These are phyloP conservation scores for Lepidurus apus DNA, from an alignment of 1,140 invertebrate genomes.

Conservation along the genomic window DNA sequence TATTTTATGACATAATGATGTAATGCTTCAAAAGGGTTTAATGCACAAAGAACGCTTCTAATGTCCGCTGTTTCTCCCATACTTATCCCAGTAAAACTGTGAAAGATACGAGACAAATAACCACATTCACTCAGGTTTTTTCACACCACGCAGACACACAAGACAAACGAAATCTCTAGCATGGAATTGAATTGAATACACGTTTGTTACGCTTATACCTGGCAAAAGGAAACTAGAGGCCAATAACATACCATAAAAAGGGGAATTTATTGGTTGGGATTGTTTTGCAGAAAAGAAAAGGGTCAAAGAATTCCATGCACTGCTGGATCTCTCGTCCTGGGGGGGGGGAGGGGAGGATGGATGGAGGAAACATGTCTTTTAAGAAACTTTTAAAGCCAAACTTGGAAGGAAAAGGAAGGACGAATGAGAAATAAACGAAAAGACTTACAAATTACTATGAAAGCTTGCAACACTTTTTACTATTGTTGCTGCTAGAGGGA, in stretches of 20 bases:
- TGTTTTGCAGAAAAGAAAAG: neutral
- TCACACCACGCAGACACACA: neutral
- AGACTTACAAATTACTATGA: neutral
- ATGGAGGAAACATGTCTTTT: neutral
- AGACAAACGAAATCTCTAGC: neutral
- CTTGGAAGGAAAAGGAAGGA: neutral
- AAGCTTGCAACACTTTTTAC: slow-evolving; percentile 4
- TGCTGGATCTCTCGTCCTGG: neutral
- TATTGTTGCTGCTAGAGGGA: slow-evolving; percentile 12
- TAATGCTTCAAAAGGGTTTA: slow-evolving; percentile 15
- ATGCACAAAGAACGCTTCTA: slow-evolving; percentile 15
- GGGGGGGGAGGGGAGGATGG: neutral
- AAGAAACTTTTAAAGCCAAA: slow-evolving; percentile 11
- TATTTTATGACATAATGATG: slow-evolving; percentile 11
- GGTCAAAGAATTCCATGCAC: slow-evolving; percentile 15
- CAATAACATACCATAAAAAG: neutral
- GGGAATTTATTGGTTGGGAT: neutral
- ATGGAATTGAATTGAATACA: neutral
- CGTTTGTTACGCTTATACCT: slow-evolving; percentile 8
- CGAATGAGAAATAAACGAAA: neutral
- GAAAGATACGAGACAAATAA: neutral
- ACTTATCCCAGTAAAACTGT: neutral
- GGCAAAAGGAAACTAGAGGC: neutral
- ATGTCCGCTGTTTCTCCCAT: neutral
- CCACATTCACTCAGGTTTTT: neutral